phyloP scores from a whole-genome alignment of 2,113 vertebrate genomes.

The Myotis davidii region DNA sequence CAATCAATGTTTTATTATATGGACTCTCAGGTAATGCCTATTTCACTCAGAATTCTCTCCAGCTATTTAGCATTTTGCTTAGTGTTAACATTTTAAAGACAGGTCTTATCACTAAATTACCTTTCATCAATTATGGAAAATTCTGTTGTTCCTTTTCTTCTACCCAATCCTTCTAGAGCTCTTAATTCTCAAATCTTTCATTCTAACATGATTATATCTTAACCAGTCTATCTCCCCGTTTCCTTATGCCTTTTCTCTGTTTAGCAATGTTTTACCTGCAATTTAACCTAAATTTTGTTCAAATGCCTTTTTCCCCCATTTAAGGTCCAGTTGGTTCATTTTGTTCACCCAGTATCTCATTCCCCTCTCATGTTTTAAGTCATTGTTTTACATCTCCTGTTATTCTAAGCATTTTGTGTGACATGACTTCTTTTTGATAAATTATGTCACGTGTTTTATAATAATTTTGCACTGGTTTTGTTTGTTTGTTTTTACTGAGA shows the following conservation, averaged over 20 bases:
- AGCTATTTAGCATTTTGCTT: not conserved
- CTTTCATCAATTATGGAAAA: constrained; percentile 15
- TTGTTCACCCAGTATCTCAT: not conserved
- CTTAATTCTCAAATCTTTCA: not conserved
- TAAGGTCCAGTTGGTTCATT: not conserved
- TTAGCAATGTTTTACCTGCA: not conserved
- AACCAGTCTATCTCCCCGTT: not conserved
- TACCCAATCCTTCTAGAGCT: not conserved
- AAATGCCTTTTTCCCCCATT: not conserved
- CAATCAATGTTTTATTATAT: not conserved
- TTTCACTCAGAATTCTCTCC: not conserved
- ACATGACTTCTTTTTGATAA: not conserved
- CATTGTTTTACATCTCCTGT: not conserved
- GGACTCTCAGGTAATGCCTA: not conserved
- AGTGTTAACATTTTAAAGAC: not conserved
- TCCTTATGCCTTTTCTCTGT: not conserved
- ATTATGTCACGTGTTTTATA: not conserved
- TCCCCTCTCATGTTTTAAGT: not conserved
- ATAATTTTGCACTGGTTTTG: no score
- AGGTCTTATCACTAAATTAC: not conserved
- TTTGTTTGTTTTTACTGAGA: constrained; percentile 85
- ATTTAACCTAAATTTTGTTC: not conserved
- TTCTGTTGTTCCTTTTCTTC: not conserved
- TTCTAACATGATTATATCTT: not conserved
- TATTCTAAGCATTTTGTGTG: not conserved